A percentile compares a stretch with the other conserved stretches of the same genome.
These are phyloP conservation scores for Alosa sapidissima DNA, from an alignment of 2,797 vertebrate genomes.

Conservation along the genomic window DNA sequence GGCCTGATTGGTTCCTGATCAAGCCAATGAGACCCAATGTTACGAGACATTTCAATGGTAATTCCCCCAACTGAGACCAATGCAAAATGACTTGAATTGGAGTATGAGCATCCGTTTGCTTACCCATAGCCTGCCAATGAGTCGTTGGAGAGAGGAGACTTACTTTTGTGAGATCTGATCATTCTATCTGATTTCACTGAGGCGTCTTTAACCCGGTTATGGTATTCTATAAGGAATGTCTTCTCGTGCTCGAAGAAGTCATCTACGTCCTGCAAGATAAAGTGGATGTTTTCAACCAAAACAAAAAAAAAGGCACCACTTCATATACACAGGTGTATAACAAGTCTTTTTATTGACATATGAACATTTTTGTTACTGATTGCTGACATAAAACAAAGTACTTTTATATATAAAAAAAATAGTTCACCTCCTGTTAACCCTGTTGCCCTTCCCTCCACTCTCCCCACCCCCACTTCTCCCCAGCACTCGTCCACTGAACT, in stretches of 20 bases:
- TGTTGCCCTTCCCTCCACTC: neutral
- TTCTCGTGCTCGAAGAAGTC: constrained; percentile 99
- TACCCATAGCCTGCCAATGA: constrained; percentile 12
- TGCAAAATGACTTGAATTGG: neutral
- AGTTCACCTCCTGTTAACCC: neutral
- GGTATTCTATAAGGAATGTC: constrained; percentile 97
- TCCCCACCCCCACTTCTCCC: constrained; percentile 18
- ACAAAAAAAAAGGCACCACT: neutral
- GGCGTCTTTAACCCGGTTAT: constrained; percentile 94
- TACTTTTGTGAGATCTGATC: constrained; percentile 99
- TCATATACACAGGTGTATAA: neutral
- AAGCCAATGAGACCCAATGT: neutral
- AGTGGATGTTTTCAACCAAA: neutral
- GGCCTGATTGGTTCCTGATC: neutral
- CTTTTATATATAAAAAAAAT: neutral
- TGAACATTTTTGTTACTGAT: neutral
- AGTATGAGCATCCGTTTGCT: neutral
- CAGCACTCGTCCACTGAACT: constrained; percentile 3
- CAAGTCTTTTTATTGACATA: neutral
- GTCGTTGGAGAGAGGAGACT: constrained; percentile 56
- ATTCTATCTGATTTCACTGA: constrained; percentile 95
- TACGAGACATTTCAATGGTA: neutral
- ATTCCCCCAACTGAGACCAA: neutral
- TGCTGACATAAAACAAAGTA: neutral
- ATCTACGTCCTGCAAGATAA: constrained; percentile 86